Conservation (phyloP, 2,113 vertebrate genomes). For the Actenoides hombroni region DNA sequence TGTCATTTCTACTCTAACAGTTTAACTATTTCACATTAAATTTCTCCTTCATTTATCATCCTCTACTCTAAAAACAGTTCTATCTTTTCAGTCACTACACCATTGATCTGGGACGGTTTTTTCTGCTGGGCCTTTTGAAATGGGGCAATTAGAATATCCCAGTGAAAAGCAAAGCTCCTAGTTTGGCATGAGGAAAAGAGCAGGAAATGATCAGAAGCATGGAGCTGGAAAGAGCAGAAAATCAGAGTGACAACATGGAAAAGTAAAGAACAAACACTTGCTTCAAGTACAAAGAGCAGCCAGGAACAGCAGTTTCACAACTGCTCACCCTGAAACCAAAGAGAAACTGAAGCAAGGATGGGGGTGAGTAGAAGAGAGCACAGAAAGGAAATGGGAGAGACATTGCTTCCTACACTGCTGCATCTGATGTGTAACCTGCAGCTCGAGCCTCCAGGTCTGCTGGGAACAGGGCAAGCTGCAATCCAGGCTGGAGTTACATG, state of each 20-base stretch:
- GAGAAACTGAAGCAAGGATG: background rate
- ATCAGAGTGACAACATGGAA: background rate
- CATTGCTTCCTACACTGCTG: background rate
- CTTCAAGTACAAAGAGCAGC: background rate
- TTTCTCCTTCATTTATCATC: background rate
- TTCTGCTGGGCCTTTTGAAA: background rate
- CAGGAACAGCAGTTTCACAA: background rate
- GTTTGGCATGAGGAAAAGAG: background rate
- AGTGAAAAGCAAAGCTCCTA: background rate
- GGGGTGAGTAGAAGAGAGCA: background rate
- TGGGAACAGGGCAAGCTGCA: background rate
- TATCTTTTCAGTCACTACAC: background rate
- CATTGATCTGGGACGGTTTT: background rate
- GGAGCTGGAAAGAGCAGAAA: background rate
- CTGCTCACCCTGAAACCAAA: background rate
- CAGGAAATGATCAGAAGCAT: background rate
- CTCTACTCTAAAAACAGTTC: background rate
- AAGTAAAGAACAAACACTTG: background rate
- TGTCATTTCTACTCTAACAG: background rate
- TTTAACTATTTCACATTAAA: background rate
- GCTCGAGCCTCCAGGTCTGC: background rate
- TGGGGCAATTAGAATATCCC: background rate
- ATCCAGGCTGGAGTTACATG: background rate
- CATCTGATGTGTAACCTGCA: background rate
- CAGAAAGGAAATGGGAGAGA: background rate